A percentile compares a stretch with the other conserved stretches of the same genome.
Conservation (phyloP, 92 coral and sea anemone species). For the Diadumene lineata region DNA sequence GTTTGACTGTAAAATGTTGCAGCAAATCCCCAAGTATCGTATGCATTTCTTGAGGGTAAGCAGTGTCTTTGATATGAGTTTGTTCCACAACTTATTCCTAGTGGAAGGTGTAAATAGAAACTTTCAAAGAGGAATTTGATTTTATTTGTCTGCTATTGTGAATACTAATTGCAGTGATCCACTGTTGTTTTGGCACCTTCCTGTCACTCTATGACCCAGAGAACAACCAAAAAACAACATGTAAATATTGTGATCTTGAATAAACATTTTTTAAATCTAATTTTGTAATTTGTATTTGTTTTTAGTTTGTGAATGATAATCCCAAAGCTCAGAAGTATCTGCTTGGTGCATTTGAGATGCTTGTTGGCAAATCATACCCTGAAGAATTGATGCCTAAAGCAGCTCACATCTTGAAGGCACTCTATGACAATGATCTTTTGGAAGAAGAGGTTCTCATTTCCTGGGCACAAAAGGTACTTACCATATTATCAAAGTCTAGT, state of each 20-base stretch:
- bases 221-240: background rate
- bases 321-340: conserved; percentile 97
- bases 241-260: no score
- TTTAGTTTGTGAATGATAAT: conserved; percentile 85
- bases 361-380: conserved; percentile 95
- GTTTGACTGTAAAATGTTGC: conserved; percentile 81
- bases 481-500: no score
- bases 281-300: no score
- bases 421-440: conserved; percentile 81
- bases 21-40: conserved; percentile 82
- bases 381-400: conserved; percentile 86
- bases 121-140: no score
- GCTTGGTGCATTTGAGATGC: conserved; percentile 95
- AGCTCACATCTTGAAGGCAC: conserved; percentile 78
- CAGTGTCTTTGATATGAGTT: no score
- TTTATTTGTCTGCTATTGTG: no score
- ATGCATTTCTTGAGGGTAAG: conserved; percentile 84
- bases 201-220: no score
- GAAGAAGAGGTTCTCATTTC: conserved; percentile 89
- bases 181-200: no score
- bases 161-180: no score
- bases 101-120: no score
- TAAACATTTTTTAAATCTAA: no score
- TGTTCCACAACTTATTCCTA: no score
- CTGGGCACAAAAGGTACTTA: conserved; percentile 99